Conservation (phyloP, 1,140 invertebrate species). For the Pantala flavescens region DNA sequence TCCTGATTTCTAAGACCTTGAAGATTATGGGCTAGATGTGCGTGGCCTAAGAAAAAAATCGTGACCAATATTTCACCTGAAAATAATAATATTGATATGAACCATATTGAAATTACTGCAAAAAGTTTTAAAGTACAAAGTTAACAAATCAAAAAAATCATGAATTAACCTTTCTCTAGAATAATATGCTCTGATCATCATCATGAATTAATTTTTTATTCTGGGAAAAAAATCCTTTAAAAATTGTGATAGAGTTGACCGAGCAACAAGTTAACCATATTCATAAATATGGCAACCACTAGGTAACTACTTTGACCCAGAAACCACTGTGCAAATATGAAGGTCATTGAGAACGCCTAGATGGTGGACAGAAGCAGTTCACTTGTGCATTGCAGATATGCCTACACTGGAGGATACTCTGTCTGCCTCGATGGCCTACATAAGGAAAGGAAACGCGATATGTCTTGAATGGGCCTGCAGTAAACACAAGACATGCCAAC, state of each 20-base stretch:
- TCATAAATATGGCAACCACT: not conserved
- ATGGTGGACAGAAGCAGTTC: not conserved
- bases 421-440: not conserved
- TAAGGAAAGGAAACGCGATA: not conserved
- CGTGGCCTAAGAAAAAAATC: too few species aligned
- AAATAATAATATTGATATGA: too few species aligned
- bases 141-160: too few species aligned
- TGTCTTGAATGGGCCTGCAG: not conserved
- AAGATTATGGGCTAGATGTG: too few species aligned
- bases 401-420: not conserved
- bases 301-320: not conserved
- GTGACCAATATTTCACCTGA: too few species aligned
- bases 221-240: not conserved
- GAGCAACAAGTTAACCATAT: not conserved
- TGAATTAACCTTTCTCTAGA: too few species aligned
- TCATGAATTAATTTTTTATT: not conserved
- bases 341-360: not conserved
- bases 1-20: too few species aligned
- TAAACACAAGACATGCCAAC: not conserved
- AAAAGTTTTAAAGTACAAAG: too few species aligned
- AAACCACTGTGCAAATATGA: not conserved
- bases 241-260: not conserved
- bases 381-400: not conserved
- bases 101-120: too few species aligned
- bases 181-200: not conserved